Conservation (phyloP, 2,113 vertebrate genomes). For the Gavialis gangeticus region DNA sequence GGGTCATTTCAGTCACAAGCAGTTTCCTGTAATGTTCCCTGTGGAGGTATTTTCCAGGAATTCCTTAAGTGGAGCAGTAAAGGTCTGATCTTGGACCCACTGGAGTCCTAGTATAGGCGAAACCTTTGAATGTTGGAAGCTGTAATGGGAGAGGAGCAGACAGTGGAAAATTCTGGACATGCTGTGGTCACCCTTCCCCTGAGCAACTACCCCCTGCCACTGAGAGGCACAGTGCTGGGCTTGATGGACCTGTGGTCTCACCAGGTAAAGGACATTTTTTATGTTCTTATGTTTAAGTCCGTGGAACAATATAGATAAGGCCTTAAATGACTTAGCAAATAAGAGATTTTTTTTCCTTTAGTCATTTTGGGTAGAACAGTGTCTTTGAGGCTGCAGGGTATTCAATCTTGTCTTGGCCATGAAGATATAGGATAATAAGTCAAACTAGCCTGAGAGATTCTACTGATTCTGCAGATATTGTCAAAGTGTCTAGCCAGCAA, state of each 20-base stretch:
- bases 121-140: too few relatives aligned
- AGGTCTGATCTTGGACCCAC: background rate
- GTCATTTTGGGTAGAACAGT: background rate
- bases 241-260: too few relatives aligned
- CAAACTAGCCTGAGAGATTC: background rate
- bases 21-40: background rate
- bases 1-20: fast-evolving
- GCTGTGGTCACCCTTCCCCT: too few relatives aligned
- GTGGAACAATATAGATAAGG: background rate
- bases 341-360: background rate
- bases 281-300: too few relatives aligned
- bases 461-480: background rate
- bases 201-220: too few relatives aligned
- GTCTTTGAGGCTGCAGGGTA: fast-evolving
- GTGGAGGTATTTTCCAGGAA: background rate
- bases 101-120: background rate
- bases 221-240: too few relatives aligned
- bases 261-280: too few relatives aligned
- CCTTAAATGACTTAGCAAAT: background rate
- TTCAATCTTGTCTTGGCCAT: background rate
- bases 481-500: background rate
- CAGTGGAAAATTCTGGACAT: too few relatives aligned
- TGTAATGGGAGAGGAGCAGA: too few relatives aligned
- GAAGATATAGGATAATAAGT: background rate
- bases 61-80: background rate